A percentile compares a stretch with the other conserved stretches of the same genome.
Conservation (phyloP, 2,888 invertebrate species). For the Pasiphila rectangulata region DNA sequence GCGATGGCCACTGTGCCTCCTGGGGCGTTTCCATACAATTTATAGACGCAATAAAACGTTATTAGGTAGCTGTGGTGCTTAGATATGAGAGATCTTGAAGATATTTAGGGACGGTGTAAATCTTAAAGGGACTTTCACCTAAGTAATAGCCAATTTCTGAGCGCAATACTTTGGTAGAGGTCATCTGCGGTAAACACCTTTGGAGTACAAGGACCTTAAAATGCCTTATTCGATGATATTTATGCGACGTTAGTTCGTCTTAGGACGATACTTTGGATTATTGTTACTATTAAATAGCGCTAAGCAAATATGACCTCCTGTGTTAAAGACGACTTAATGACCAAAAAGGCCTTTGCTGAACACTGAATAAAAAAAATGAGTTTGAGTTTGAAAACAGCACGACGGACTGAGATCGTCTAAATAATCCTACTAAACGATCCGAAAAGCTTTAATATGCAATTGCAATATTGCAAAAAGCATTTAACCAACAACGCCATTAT, state of each 20-base stretch:
- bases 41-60: slow-evolving; percentile 73
- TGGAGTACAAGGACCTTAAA: too few relatives aligned
- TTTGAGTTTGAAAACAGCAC: too few relatives aligned
- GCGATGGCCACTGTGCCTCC: slow-evolving; percentile 74
- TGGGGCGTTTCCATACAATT: slow-evolving; percentile 72
- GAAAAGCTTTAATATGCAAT: neutral
- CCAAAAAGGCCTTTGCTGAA: too few relatives aligned
- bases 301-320: too few relatives aligned
- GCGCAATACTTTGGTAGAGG: neutral
- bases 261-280: slow-evolving; percentile 4
- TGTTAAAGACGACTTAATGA: too few relatives aligned
- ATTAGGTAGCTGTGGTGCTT: slow-evolving; percentile 51
- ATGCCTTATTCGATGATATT: too few relatives aligned
- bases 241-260: too few relatives aligned
- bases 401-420: too few relatives aligned
- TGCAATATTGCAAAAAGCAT: slow-evolving; percentile 1
- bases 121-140: slow-evolving; percentile 21
- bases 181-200: too few relatives aligned
- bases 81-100: slow-evolving; percentile 33
- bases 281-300: neutral
- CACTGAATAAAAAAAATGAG: too few relatives aligned
- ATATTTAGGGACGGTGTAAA: slow-evolving; percentile 25
- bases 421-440: too few relatives aligned
- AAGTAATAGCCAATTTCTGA: slow-evolving; percentile 15
- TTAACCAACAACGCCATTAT: slow-evolving; percentile 3